Base-by-base conservation (phyloP, 2,888 invertebrate genomes). In the Drosophila mulleri region DNA sequence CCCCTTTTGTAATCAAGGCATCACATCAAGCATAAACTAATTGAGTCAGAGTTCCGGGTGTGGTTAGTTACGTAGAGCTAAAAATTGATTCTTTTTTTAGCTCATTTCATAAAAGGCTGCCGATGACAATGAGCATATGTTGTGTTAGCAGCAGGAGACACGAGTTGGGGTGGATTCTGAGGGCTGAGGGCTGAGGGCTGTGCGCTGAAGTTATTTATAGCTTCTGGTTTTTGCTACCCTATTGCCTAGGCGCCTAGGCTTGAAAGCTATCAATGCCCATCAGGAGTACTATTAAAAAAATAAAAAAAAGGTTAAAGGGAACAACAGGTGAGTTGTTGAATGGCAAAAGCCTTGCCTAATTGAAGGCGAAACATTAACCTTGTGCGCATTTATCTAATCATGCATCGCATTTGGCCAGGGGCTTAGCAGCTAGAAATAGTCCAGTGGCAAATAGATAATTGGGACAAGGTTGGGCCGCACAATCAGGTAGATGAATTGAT, bases 331-430 rank as follows among this genome's bases (percentile, higher is more conserved):
- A 61, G 64, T 35, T 47, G 37, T n/a, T 23, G 14, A 29, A 48
- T 48, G 59, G 53, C 37, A 29, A 35, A 12, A 60, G 75, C 64
- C 69, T 47, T 52, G 72, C 53, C 32, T 60, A 58, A 68, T 62
- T 72, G 58, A 77, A 61, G 64, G 61, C 52, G 68, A 9, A 68
- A 77, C 61, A 56, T 64, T 73, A 65, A 76, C 75, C 78, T 76
- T 76, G 76, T 78, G 76, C 52, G 78, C 78, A 78, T 48, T 78
- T 73, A 66, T 37, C 78, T 65, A 76, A 77, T 50, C 73, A 76
- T 62, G 75, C 75, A 47, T 72, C 56, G 54, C 58, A 39, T 67
- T 59, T 48, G 53, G 20, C 37, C 32, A 41, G 57, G 57, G 48
- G 41, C 12, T 32, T 18, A 42, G 58, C 23, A 35, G 58, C 65